Conservation (phyloP, 1,140 invertebrate species). For the Adoxophyes honmai region DNA sequence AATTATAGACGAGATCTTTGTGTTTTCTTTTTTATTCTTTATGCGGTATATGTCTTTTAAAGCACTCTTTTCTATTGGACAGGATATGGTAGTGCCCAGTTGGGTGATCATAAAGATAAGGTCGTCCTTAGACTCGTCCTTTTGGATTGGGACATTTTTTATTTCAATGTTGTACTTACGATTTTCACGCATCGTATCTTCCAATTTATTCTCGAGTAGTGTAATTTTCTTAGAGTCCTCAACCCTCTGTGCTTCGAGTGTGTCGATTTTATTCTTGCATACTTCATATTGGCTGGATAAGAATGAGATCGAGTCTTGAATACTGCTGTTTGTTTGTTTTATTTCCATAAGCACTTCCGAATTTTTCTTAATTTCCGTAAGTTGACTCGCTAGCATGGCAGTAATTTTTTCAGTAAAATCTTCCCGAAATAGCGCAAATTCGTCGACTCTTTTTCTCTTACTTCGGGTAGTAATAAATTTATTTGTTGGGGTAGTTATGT, state of each 20-base stretch:
- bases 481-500: neutral
- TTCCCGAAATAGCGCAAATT: neutral
- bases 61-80: neutral
- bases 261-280: neutral
- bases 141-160: constrained; percentile 23
- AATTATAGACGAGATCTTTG: neutral
- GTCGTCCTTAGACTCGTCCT: constrained; percentile 17
- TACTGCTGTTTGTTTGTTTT: neutral
- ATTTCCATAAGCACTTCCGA: neutral
- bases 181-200: constrained; percentile 15
- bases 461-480: neutral
- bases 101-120: neutral
- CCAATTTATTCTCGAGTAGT: constrained; percentile 23
- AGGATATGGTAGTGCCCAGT: neutral
- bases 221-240: constrained; percentile 26
- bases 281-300: neutral
- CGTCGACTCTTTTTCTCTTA: neutral
- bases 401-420: neutral
- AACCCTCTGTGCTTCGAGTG: neutral
- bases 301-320: neutral
- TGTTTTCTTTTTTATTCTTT: neutral
- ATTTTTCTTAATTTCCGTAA: neutral
- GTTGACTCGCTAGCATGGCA: neutral
- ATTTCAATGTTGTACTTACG: constrained; percentile 20
- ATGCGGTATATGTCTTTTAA: neutral